Evolutionary conservation across 2,113 vertebrate genomes (phyloP).

Genomic region (Phalacrocorax pelagicus): DNA sequence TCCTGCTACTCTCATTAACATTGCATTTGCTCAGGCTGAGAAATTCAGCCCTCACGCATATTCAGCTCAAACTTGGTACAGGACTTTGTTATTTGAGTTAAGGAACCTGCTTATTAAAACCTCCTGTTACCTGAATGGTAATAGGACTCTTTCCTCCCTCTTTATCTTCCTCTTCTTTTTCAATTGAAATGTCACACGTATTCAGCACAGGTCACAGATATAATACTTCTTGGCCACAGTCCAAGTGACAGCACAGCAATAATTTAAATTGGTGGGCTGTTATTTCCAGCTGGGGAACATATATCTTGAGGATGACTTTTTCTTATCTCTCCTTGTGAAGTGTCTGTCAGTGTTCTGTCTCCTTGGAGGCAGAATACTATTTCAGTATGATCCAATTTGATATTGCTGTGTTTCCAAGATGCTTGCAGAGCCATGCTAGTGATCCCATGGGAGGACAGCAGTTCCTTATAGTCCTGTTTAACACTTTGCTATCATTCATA

Average conservation of each 20-base stretch:
- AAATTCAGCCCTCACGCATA: not conserved
- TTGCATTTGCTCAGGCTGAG: not conserved
- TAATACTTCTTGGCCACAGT: not conserved
- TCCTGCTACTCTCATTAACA: not conserved
- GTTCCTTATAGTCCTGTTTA: slow-evolving; percentile 5
- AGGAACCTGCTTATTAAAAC: not conserved
- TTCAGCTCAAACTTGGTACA: not conserved
- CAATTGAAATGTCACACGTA: not conserved
- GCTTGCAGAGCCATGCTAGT: not conserved
- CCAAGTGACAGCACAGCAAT: not conserved
- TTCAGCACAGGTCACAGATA: not conserved
- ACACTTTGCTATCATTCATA: not conserved
- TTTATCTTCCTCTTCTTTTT: not conserved
- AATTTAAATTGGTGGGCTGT: not conserved
- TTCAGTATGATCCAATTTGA: not conserved
- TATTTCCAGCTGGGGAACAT: not conserved
- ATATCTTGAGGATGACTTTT: not conserved
- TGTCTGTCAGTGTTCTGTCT: not conserved
- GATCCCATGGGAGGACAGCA: not conserved
- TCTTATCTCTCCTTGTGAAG: not conserved
- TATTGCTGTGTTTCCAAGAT: not conserved
- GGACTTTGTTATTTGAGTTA: not conserved
- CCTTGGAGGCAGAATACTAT: not conserved
- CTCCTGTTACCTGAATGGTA: not conserved
- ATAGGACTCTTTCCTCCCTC: not conserved